Evolutionary conservation across 2,797 vertebrate species (phyloP), one percentile per base, ranked within the genome.

Genomic region (Avahi laniger): DNA sequence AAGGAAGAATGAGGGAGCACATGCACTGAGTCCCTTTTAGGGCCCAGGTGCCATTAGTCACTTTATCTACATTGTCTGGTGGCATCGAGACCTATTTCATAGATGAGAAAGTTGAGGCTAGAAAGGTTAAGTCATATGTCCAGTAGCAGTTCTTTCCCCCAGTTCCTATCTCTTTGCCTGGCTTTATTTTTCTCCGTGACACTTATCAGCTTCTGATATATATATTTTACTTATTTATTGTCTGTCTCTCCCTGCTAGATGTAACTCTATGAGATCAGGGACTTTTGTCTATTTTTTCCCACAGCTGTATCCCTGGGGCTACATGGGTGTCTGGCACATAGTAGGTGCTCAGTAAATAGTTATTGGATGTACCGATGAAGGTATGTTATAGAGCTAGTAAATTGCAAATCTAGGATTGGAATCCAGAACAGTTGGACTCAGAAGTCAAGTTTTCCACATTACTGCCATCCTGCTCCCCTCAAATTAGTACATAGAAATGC

Each of bases 51-150:
- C 33, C 81, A 41, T 65, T 43, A 35, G 26, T 2, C n/a, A 50
- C 46, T 63, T 76, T 33, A 85, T 50, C n/a, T 82, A 65, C 4
- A 43, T 54, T 50, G 57, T 43, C 59, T 17, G 82, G 38, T 70
- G n/a, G 57, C n/a, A 83, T 80, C 48, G 85, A 78, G 35, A 35
- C 26, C 82, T 38, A 50, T 46, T 94, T 72, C n/a, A 82, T 69
- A 93, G 87, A 33, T 75, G 52, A 63, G 57, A 46, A 96, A 89
- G 67, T 87, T 7, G n/a, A 89, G 87, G n/a, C 57, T 89, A 22
- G 73, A 91, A 82, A 78, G 8, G n/a, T 67, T 48, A 80, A 76
- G 50, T 17, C 43, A 52, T 14, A 38, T 83, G 61, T 94, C 30
- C 15, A 18, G 38, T 59, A 81, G 43, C 6, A 43, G 7, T 43